Evolutionary conservation across 2,797 vertebrate species (phyloP).

Genomic region (Pipistrellus pygmaeus): DNA sequence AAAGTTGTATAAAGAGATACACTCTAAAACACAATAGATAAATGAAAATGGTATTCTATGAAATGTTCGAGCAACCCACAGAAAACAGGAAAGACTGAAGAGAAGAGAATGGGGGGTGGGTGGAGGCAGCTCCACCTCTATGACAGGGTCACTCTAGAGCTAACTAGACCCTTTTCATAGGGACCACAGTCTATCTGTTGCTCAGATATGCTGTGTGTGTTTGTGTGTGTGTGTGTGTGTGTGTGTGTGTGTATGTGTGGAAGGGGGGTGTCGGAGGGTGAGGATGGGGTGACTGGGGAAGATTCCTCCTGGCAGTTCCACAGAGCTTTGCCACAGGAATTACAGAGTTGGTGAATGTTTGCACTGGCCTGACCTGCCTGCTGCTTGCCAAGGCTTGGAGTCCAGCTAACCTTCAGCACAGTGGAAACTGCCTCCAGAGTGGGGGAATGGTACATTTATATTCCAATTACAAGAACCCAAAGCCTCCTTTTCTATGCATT

Average conservation of each 20-base stretch:
- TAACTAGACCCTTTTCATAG: neutral
- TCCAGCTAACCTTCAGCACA: neutral
- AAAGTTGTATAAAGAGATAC: constrained; percentile 13
- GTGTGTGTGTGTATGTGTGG: no score
- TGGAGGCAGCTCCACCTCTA: neutral
- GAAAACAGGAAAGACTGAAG: neutral
- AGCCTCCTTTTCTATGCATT: neutral
- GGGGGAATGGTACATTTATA: neutral
- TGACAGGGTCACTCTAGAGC: neutral
- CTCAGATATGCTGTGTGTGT: neutral
- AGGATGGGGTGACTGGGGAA: neutral
- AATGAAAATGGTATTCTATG: constrained; percentile 44
- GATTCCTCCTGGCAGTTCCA: neutral
- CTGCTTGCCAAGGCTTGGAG: neutral
- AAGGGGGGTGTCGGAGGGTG: no score
- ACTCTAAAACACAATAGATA: constrained; percentile 26
- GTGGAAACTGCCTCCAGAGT: neutral
- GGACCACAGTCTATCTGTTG: neutral
- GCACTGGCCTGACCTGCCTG: no score
- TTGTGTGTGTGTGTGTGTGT: no score
- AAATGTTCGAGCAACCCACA: constrained; percentile 22
- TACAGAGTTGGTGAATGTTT: neutral
- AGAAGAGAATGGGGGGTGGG: accelerated
- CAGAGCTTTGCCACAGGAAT: neutral
- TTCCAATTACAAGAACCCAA: neutral